Evolutionary conservation across 2,888 invertebrate genomes (phyloP), one percentile per base, ranked within the genome.

Genomic region (Drosophila atripex): DNA sequence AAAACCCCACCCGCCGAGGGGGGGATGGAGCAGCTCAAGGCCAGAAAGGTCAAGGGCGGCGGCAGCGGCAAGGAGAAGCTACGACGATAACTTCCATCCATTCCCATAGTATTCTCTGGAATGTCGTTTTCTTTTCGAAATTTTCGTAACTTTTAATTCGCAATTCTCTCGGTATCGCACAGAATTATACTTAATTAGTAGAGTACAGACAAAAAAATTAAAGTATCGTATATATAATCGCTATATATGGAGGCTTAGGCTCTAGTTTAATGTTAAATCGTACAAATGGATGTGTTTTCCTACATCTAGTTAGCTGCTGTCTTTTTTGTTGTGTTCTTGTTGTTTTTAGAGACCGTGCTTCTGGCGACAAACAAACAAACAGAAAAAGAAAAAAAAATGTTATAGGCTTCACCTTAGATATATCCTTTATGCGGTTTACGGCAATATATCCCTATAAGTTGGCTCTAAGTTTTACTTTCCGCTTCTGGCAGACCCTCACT

Each of bases 391-490:
- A 64, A 64, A 64, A 51, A 52, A 7, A 11, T 18, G 25, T 14
- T 43, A 25, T 49, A 30, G n/a, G 21, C 41, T 60, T 35, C 7
- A 8, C 52, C 16, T 51, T n/a, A 7, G 12, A 23, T 14, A 35
- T 47, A 32, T 35, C 14, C n/a, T 39, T 23, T 54, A 64, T 53
- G 49, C 30, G 30, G 21, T 35, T n/a, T 14, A 14, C n/a, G n/a
- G n/a, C n/a, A n/a, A n/a, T 11, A 14, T 53, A 25, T 58, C 21
- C 18, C 21, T 46, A 41, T 49, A 14, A 21, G 56, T 28, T 55
- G 54, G 49, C 71, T 60, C 63, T 60, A 80, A 80, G 85, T 82
- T 85, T 74, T 21, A 80, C 72, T 77, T 79, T 66, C 61, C 52
- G 50, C 35, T 43, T 60, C 52, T 60, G 55, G 54, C 58, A 57